Percentiles rank a stretch among this genome's conserved stretches.
These are phyloP conservation scores for Gallirallus australis DNA, from an alignment of 2,797 vertebrate genomes.

Conservation along the genomic window DNA sequence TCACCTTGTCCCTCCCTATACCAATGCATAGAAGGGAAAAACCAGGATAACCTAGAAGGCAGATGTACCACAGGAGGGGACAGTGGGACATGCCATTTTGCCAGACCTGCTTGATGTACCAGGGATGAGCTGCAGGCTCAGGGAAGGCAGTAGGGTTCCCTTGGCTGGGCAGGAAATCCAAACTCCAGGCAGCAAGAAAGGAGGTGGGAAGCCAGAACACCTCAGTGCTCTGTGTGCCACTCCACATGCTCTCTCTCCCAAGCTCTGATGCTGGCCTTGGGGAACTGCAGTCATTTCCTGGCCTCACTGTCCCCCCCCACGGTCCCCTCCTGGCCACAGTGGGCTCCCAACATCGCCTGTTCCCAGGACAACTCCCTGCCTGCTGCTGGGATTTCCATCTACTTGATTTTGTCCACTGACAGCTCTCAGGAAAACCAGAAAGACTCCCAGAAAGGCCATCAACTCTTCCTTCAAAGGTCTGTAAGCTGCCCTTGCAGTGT, in stretches of 20 bases:
- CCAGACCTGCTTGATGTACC: background rate
- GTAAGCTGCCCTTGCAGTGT: background rate
- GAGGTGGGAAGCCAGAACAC: background rate
- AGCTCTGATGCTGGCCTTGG: background rate
- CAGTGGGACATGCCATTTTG: rapidly evolving
- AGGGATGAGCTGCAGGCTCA: background rate
- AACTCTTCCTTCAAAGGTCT: background rate
- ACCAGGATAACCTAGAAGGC: background rate
- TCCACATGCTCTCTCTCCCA: background rate
- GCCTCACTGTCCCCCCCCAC: background rate
- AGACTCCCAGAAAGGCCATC: background rate
- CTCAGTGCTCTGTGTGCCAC: background rate
- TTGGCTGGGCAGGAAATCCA: background rate
- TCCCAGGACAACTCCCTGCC: background rate
- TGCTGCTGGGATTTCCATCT: background rate
- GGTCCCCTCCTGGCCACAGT: background rate
- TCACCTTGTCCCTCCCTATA: background rate
- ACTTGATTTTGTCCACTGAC: background rate
- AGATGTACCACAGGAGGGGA: rapidly evolving
- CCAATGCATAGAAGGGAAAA: background rate
- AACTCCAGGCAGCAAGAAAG: background rate
- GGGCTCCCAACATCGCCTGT: rapidly evolving
- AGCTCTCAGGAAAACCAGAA: background rate
- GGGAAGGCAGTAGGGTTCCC: background rate
- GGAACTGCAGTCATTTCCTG: background rate